A percentile compares a stretch with the other conserved stretches of the same genome.
Evolutionary conservation across 2,113 vertebrate species (phyloP).

Genomic region (Cnemophilus loriae): DNA sequence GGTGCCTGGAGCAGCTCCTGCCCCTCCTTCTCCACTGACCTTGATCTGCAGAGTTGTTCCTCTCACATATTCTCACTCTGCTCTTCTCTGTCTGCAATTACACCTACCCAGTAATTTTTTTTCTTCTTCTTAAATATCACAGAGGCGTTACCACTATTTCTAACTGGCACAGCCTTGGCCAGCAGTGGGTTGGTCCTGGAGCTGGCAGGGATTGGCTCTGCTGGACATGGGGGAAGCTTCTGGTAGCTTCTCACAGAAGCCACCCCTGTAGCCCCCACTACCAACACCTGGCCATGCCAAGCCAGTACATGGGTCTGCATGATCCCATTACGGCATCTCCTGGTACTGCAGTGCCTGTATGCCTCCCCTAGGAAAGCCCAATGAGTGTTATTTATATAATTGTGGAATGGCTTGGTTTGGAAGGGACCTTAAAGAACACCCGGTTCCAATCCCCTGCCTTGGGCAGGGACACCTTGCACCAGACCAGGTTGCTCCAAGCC

Average conservation of each 20-base stretch:
- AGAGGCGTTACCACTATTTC: background rate
- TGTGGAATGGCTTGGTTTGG: background rate
- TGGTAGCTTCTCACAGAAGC: background rate
- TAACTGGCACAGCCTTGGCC: background rate
- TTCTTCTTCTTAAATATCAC: background rate
- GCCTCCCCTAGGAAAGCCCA: background rate
- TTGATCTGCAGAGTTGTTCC: background rate
- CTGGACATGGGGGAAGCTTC: background rate
- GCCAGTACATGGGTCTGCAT: rapidly evolving
- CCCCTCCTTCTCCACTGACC: background rate
- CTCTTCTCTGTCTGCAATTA: background rate
- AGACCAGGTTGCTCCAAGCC: background rate
- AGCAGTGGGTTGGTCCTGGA: background rate
- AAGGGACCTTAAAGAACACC: background rate
- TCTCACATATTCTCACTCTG: background rate
- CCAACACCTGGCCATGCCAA: background rate
- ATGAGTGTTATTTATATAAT: rapidly evolving
- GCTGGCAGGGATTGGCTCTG: background rate
- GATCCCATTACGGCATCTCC: background rate
- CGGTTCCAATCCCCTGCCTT: background rate
- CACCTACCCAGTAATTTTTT: background rate
- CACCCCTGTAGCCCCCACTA: background rate
- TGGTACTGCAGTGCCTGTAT: background rate
- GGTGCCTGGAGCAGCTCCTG: background rate
- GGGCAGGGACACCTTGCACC: background rate